Evolutionary conservation across 2,113 vertebrate species (phyloP), one percentile per base, ranked within the genome.

Genomic region (Actenoides hombroni): DNA sequence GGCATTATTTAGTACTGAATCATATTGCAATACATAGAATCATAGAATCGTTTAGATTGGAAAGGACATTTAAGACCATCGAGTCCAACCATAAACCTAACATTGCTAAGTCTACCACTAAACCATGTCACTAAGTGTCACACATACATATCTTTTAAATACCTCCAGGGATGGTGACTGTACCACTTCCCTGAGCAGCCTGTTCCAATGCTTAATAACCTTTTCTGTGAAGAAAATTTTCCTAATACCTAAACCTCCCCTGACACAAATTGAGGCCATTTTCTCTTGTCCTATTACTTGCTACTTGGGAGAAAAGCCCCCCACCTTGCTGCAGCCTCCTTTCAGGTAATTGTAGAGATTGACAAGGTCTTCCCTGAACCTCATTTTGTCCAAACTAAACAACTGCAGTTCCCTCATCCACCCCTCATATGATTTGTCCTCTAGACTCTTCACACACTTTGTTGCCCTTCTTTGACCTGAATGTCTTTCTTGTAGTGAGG

Each of bases 1-100:
- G 81, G n/a, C 40, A 94, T 86, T 86, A 28, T 83, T 86, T 88
- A 79, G 48, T 33, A 88, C 29, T 81, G 53, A 95, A 90, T 93
- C 35, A 79, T 69, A 48, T 29, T 76, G 18, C 13, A 37, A 51
- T 74, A 67, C 23, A 46, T 13, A 63, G 29, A 53, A 61, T 56
- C 65, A 82, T 31, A 82, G 53, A 49, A 49, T 60, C 6, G 28
- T 71, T 78, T 29, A 49, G 23, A 18, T 31, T 39, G 26, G 23
- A 78, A 67, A 74, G 67, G 8, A 44, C 3, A 5, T 61, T 60
- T 37, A 49, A 61, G 9, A 60, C 21, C n/a, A 60, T 33, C 13
- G 2, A 11, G 31, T 67, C 53, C 46, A 68, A 61, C 46, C 5
- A 15, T 56, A 37, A 82, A 29, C 7, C 4, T 59, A 67, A 44